A percentile compares a stretch with the other conserved stretches of the same genome.
phyloP scores from a whole-genome alignment of 2,888 invertebrate genomes.

The Rhyacophila evoluta region DNA sequence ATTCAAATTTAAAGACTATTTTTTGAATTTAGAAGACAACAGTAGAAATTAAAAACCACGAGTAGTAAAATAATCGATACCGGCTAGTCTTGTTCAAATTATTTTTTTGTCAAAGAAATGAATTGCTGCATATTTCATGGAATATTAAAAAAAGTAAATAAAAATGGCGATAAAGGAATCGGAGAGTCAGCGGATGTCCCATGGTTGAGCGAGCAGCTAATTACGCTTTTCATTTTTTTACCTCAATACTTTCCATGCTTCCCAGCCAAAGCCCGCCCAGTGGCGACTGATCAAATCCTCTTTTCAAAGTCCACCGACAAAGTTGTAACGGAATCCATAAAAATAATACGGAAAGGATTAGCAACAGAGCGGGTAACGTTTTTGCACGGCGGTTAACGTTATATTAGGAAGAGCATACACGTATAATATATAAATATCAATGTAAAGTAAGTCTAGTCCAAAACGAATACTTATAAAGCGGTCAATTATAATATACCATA shows the following conservation, averaged over 20 bases:
- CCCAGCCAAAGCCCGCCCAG: background rate
- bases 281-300: background rate
- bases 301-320: conserved; percentile 23
- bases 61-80: too few relatives aligned
- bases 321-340: conserved; percentile 40
- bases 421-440: too few relatives aligned
- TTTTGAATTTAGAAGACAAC: too few relatives aligned
- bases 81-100: too few relatives aligned
- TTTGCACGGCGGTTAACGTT: background rate
- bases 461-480: too few relatives aligned
- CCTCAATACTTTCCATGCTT: background rate
- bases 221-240: conserved; percentile 17
- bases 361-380: background rate
- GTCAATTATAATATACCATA: too few relatives aligned
- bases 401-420: background rate
- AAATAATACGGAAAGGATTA: conserved; percentile 43
- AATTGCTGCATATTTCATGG: background rate
- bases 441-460: too few relatives aligned
- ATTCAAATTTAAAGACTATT: too few relatives aligned
- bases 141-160: background rate
- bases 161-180: background rate
- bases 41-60: too few relatives aligned
- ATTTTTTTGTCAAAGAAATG: too few relatives aligned
- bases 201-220: background rate
- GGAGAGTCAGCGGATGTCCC: background rate